phyloP scores from a whole-genome alignment of 1,140 invertebrate genomes.

The Zaprionus ghesquierei region DNA sequence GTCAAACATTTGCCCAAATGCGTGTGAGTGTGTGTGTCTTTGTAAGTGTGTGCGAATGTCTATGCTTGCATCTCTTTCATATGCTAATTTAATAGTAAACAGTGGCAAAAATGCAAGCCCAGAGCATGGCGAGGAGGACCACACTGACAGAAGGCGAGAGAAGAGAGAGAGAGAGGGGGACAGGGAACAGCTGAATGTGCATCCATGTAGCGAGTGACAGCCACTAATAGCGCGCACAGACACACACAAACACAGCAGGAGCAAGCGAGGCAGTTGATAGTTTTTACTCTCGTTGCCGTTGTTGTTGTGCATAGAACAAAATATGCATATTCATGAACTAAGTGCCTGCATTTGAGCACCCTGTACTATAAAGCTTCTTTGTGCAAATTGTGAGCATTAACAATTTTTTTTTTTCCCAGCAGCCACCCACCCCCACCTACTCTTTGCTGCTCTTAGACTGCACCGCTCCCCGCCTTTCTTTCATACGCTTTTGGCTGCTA shows the following conservation, averaged over 20 bases:
- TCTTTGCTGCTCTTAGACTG: background rate
- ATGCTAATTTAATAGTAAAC: conserved; percentile 67
- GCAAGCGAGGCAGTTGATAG: background rate
- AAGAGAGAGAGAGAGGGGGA: background rate
- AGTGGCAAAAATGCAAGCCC: conserved; percentile 43
- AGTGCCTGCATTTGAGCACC: conserved; percentile 50
- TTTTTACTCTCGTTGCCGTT: background rate
- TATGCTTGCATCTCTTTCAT: conserved; percentile 48
- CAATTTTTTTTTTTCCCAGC: conserved; percentile 22
- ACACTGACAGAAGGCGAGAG: background rate
- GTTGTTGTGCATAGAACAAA: conserved; percentile 28
- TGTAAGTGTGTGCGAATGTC: conserved; percentile 5
- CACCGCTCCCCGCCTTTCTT: background rate
- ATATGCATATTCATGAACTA: conserved; percentile 67
- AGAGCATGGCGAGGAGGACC: conserved; percentile 18
- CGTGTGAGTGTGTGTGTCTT: conserved; percentile 9
- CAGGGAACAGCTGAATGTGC: conserved; percentile 3
- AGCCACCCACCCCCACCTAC: background rate
- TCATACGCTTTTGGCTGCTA: background rate
- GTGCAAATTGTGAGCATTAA: conserved; percentile 56
- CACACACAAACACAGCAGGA: conserved; percentile 4
- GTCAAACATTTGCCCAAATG: conserved; percentile 10
- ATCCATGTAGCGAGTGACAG: conserved; percentile 52
- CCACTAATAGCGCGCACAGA: conserved; percentile 52
- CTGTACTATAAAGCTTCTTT: conserved; percentile 47